phyloP scores from a whole-genome alignment of 2,888 invertebrate genomes.

The Perdita meconis region DNA sequence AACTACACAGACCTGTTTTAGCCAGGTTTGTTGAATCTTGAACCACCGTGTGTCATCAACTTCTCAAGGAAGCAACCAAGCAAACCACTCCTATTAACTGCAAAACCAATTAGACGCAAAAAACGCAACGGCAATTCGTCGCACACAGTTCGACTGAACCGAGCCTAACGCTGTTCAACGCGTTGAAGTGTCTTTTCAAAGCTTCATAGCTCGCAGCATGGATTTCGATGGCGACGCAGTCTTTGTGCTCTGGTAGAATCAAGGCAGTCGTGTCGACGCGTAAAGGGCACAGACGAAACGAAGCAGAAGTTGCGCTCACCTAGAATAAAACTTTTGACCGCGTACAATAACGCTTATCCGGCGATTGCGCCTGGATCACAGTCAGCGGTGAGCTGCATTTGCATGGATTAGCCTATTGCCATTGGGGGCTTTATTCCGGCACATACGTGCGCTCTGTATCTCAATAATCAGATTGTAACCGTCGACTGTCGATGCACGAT shows the following conservation, averaged over 20 bases:
- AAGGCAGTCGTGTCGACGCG: background rate
- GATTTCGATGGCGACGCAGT: too few species aligned
- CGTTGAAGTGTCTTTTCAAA: background rate
- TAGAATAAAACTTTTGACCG: background rate
- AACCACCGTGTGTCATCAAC: too few species aligned
- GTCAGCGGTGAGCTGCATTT: constrained; percentile 43
- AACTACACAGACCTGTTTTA: too few species aligned
- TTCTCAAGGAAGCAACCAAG: too few species aligned
- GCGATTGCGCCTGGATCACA: constrained; percentile 48
- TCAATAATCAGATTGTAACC: constrained; percentile 25
- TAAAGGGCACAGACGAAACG: background rate
- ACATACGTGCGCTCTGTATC: constrained; percentile 13
- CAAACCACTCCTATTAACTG: too few species aligned
- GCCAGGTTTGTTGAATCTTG: too few species aligned
- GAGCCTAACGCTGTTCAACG: background rate
- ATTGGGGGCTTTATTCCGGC: constrained; percentile 16
- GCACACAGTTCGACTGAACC: background rate
- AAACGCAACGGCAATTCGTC: too few species aligned
- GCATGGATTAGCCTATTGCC: constrained; percentile 51
- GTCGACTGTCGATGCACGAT: background rate
- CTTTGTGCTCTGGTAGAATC: too few species aligned
- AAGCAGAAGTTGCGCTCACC: background rate
- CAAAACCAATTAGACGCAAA: too few species aligned
- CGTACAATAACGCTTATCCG: constrained; percentile 34
- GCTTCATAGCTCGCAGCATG: too few species aligned